Evolutionary conservation across 2,888 invertebrate species (phyloP).

Genomic region (Leptarthrus brevirostris): DNA sequence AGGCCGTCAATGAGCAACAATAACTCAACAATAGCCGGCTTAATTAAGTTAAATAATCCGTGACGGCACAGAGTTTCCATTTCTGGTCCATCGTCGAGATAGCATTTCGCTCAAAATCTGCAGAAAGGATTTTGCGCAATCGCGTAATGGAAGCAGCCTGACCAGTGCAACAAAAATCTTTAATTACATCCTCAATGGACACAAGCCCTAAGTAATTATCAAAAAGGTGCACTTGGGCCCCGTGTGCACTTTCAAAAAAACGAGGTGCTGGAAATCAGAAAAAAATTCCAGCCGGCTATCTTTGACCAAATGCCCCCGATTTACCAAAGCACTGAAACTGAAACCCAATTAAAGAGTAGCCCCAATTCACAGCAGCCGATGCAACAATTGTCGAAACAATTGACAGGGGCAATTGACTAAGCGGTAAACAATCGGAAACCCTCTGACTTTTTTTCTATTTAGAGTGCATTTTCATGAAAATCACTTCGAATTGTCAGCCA

Average conservation of each 20-base stretch:
- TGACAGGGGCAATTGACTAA: constrained; percentile 27
- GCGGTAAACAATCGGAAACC: constrained; percentile 10
- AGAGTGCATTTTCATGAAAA: constrained; percentile 4
- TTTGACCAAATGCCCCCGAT: no score
- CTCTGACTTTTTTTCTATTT: background rate
- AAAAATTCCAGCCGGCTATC: background rate
- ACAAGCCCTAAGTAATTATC: background rate
- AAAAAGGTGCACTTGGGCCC: background rate
- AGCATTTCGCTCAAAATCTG: constrained; percentile 12
- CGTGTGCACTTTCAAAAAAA: no score
- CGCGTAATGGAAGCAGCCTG: constrained; percentile 3
- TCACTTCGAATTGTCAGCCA: background rate
- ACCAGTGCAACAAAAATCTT: background rate
- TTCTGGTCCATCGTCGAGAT: background rate
- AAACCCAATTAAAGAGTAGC: background rate
- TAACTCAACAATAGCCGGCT: constrained; percentile 24
- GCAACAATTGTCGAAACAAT: constrained; percentile 28
- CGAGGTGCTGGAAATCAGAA: no score
- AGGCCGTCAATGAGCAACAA: constrained; percentile 16
- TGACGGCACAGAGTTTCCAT: background rate
- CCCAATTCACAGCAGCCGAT: background rate
- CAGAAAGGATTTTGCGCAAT: constrained; percentile 4
- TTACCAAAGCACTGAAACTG: background rate
- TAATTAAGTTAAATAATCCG: constrained; percentile 36
- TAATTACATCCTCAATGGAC: constrained; percentile 34